phyloP scores from a whole-genome alignment of 2,113 vertebrate genomes.

The Mormyrus iriodes region DNA sequence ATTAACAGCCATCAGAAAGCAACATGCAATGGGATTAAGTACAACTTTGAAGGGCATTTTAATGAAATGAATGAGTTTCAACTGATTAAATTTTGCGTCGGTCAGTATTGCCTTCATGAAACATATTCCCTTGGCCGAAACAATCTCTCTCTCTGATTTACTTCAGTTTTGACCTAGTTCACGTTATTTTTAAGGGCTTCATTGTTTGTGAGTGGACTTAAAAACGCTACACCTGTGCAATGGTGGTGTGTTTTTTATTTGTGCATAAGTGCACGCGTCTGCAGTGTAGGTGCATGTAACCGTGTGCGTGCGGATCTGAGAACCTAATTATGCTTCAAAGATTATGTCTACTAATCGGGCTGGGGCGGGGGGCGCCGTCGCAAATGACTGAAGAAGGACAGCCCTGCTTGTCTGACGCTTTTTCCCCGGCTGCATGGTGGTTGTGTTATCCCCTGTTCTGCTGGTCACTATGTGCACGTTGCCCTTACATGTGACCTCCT shows the following conservation, averaged over 20 bases:
- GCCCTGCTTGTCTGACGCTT: not conserved
- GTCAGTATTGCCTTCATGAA: not conserved
- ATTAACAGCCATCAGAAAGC: not conserved
- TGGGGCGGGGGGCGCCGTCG: not conserved
- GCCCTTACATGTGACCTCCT: constrained; percentile 6
- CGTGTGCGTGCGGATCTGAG: not conserved
- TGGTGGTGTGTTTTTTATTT: not conserved
- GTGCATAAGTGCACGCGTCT: not conserved
- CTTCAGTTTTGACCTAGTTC: not conserved
- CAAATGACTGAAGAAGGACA: not conserved
- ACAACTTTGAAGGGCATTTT: not conserved
- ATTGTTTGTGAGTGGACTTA: not conserved
- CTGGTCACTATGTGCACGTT: not conserved
- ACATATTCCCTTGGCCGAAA: not conserved
- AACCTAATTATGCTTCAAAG: not conserved
- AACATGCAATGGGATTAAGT: not conserved
- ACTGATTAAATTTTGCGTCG: not conserved
- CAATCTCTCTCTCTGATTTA: not conserved
- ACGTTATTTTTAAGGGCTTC: not conserved
- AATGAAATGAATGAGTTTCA: not conserved
- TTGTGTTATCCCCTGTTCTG: not conserved
- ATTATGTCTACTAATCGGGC: not conserved
- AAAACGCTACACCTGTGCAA: not conserved
- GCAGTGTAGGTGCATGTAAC: not conserved
- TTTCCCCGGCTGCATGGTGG: not conserved